Evolutionary conservation across 2,888 invertebrate genomes (phyloP).

Genomic region (Drosophila cyrtoloma): DNA sequence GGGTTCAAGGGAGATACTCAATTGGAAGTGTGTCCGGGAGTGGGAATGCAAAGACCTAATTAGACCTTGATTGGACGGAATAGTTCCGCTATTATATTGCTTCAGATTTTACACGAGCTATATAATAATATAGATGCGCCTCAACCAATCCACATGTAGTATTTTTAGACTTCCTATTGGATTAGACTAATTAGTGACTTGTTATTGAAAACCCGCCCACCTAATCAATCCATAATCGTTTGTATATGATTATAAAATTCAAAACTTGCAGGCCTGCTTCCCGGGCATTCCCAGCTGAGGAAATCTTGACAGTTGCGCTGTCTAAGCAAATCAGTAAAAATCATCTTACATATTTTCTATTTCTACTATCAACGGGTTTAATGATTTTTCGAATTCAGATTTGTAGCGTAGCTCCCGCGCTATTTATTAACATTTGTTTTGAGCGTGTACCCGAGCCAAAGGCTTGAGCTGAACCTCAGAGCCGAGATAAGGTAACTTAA

Average conservation of each 20-base stretch:
- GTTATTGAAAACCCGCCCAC: slow-evolving; percentile 53
- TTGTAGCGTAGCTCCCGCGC: slow-evolving; percentile 45
- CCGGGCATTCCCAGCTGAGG: slow-evolving; percentile 11
- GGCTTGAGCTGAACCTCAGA: slow-evolving; percentile 57
- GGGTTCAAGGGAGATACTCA: slow-evolving; percentile 11
- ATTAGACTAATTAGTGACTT: slow-evolving; percentile 21
- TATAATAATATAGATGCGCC: slow-evolving; percentile 13
- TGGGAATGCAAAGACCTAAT: slow-evolving; percentile 21
- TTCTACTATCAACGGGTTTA: slow-evolving; percentile 62
- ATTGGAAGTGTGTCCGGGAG: slow-evolving; percentile 12
- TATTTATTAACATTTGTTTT: slow-evolving; percentile 78
- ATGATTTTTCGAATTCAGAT: slow-evolving; percentile 61
- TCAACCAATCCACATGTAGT: slow-evolving; percentile 18
- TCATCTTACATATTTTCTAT: slow-evolving; percentile 24
- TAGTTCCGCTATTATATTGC: slow-evolving; percentile 55
- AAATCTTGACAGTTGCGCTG: slow-evolving; percentile 30
- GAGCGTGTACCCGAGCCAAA: slow-evolving; percentile 61
- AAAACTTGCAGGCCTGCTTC: slow-evolving; percentile 12
- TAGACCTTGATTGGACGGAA: slow-evolving; percentile 29
- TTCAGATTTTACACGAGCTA: background rate
- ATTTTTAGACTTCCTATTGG: slow-evolving; percentile 56
- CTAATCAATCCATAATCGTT: slow-evolving; percentile 50
- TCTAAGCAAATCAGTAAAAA: slow-evolving; percentile 38
- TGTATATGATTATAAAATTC: slow-evolving; percentile 44
- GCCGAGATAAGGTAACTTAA: slow-evolving; percentile 59